Conservation (phyloP, 2,113 vertebrate species). For the Todiramphus saurophagus region DNA sequence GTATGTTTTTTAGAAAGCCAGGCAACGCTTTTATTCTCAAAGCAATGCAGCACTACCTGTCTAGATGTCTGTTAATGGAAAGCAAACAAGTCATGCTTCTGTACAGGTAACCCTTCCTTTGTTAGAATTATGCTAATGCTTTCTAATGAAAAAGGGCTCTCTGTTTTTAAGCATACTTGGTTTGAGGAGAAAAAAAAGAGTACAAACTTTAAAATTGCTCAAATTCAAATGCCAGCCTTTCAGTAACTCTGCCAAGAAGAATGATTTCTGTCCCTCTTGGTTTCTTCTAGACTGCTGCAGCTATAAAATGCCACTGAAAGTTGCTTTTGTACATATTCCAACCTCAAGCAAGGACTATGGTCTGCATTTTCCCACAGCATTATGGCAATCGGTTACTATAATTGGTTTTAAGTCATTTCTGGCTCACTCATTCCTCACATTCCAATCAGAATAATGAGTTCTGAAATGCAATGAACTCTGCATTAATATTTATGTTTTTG, state of each 20-base stretch:
- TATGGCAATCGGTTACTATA: constrained; percentile 16
- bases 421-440: not conserved
- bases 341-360: not conserved
- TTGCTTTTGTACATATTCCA: not conserved
- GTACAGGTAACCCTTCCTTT: not conserved
- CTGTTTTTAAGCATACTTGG: not conserved
- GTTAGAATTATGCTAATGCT: not conserved
- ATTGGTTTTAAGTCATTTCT: constrained; percentile 4
- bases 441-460: constrained; percentile 4
- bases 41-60: not conserved
- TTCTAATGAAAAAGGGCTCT: not conserved
- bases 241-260: not conserved
- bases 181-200: not conserved
- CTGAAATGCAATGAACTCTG: not conserved
- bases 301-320: not conserved
- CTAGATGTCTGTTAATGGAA: not conserved
- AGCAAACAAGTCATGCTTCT: not conserved
- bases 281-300: not conserved
- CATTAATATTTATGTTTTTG: not conserved
- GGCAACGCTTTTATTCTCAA: not conserved
- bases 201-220: not conserved
- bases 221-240: not conserved
- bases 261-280: not conserved
- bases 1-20: not conserved
- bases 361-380: not conserved